Evolutionary conservation across 2,888 invertebrate genomes (phyloP), one percentile per base, ranked within the genome.

Genomic region (Cheilosia vernalis): DNA sequence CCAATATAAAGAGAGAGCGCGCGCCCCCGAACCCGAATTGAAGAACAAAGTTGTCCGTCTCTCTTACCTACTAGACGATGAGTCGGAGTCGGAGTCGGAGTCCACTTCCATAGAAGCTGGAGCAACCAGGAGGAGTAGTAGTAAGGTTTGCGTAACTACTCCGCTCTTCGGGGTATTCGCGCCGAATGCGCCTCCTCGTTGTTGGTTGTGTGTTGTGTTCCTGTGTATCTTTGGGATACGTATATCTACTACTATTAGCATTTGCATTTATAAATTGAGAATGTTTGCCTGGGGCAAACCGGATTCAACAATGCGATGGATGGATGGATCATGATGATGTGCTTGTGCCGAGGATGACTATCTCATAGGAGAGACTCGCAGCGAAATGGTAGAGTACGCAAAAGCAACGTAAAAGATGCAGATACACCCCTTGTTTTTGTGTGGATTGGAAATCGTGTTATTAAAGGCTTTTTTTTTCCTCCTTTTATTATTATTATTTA

Each of bases 221-320:
- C 6, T 44, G 44, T 67, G 44, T 61, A 61, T 40, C 42, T 61
- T 78, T 55, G n/a, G 42, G 37, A 21, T 47, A 51, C 55, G 47
- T 55, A 61, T 44, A 49, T 40, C 72, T 69, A 74, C 77, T 74
- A 60, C 79, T 74, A 76, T 80, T 74, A 84, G 74, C 80, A 80
- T 84, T 84, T 84, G 74, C 80, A 80, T 84, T 74, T 80, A 84
- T 84, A 80, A 74, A 74, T 70, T 67, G 84, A 80, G 56, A 80
- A 76, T 66, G 61, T 76, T 80, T 80, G 74, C 84, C 66, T 30
- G n/a, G 24, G 74, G 84, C 74, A 84, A 84, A 84, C 80, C 80
- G 80, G 84, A 84, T 80, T 80, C 80, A 84, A 80, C 74, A 84
- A 74, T 70, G 56, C 80, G 56, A 82, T 61, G 70, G 81, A 66